Base-by-base conservation (phyloP, 2,888 invertebrate genomes). In the Melinaea marsaeus region DNA sequence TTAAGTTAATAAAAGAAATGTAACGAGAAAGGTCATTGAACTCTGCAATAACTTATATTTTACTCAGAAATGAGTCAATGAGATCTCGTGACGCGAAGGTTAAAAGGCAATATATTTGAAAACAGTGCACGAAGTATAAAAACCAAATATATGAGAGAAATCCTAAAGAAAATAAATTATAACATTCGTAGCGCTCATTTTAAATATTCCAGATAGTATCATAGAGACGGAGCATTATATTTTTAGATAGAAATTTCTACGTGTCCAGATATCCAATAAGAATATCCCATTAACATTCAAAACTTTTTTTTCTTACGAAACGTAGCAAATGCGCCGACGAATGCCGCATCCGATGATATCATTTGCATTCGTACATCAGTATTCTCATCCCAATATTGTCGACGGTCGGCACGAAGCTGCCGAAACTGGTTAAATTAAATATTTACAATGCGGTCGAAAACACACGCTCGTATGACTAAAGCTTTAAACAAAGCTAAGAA, bases 391-490 rank as follows among this genome's bases (percentile, higher is more conserved):
- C 55, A 65, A 62, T 60, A 60, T 55, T 47, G 60, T 55, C 13
- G 59, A 54, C 57, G 42, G 67, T 56, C 69, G 69, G 54, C 67
- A 65, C 63, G 64, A 63, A 69, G 73, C 71, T 72, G 74, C 74
- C 74, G 75, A 75, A 79, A 79, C 79, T 76, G 76, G 73, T 69
- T 73, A 69, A 76, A 79, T 81, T 86, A 81, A 86, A 85, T 85
- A 86, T 88, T 88, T 85, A 85, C 80, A 79, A 66, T 79, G 81
- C n/a, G n/a, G n/a, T n/a, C n/a, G n/a, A 22, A 22, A 82, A 78
- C 78, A 75, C 72, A 74, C 74, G 75, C 74, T 76, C 77, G 71
- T 69, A 75, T 72, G 72, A 72, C 70, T 71, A 69, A 59, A 57
- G 58, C 59, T 46, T 58, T 42, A 42, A 42, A 42, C 42, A 5